These are phyloP conservation scores for Cercocebus atys DNA, from an alignment of 2,113 vertebrate species.

Conservation along the genomic window DNA sequence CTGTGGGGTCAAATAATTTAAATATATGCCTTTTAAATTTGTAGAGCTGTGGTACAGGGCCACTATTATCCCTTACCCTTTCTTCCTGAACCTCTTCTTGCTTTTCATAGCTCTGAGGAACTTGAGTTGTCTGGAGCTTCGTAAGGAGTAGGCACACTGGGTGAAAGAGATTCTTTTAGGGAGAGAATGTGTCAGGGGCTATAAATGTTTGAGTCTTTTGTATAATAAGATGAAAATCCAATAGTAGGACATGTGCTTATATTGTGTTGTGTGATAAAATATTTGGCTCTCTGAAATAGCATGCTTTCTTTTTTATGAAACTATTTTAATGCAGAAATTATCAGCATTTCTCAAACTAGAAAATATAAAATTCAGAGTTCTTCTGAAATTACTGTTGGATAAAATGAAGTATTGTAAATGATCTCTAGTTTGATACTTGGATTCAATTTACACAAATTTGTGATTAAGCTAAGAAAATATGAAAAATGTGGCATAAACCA, in stretches of 20 bases:
- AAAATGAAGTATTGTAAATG: not conserved
- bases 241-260: not conserved
- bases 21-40: slow-evolving; percentile 1
- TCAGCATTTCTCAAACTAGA: not conserved
- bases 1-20: not conserved
- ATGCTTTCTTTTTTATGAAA: slow-evolving; percentile 38
- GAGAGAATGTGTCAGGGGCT: not conserved
- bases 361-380: not conserved
- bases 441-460: not conserved
- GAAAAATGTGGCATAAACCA: not conserved
- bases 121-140: not conserved
- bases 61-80: not conserved
- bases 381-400: not conserved
- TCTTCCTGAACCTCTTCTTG: not conserved
- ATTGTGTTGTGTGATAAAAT: not conserved
- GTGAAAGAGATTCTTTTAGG: slow-evolving; percentile 9
- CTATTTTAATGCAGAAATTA: slow-evolving; percentile 19
- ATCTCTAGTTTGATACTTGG: slow-evolving; percentile 4
- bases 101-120: not conserved
- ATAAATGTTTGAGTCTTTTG: slow-evolving; percentile 1
- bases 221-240: slow-evolving; percentile 24
- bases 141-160: not conserved
- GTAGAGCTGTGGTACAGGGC: not conserved
- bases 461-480: not conserved
- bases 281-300: not conserved